Evolutionary conservation across 2,888 invertebrate species (phyloP).

Genomic region (Deilephila elpenor): DNA sequence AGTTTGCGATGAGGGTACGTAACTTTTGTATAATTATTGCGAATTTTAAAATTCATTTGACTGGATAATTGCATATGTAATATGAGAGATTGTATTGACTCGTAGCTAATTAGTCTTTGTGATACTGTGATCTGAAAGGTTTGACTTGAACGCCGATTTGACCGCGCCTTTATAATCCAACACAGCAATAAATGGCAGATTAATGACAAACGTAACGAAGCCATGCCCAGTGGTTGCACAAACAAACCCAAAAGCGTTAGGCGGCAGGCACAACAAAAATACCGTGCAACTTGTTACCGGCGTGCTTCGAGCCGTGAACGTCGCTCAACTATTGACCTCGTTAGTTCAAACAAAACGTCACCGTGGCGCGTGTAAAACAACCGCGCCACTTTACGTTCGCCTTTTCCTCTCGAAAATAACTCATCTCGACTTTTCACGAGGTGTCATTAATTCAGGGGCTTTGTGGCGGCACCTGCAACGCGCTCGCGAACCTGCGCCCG

Average conservation of each 20-base stretch:
- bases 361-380: constrained; percentile 74
- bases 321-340: constrained; percentile 79
- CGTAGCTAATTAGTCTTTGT: no score
- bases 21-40: background rate
- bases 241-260: constrained; percentile 18
- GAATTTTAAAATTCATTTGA: background rate
- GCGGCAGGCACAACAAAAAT: constrained; percentile 30
- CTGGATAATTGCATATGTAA: background rate
- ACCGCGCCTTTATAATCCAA: no score
- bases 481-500: constrained; percentile 50
- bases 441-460: constrained; percentile 80
- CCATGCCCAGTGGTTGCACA: background rate
- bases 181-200: no score
- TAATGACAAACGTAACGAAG: background rate
- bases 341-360: constrained; percentile 79
- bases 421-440: constrained; percentile 81
- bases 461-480: constrained; percentile 51
- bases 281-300: constrained; percentile 59
- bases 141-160: no score
- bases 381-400: constrained; percentile 77
- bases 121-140: no score
- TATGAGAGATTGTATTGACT: background rate
- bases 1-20: background rate
- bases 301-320: constrained; percentile 59
- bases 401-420: constrained; percentile 84